A percentile compares a stretch with the other conserved stretches of the same genome.
These are phyloP conservation scores for Macropodus opercularis DNA, from an alignment of 2,797 vertebrate species.

Conservation along the genomic window DNA sequence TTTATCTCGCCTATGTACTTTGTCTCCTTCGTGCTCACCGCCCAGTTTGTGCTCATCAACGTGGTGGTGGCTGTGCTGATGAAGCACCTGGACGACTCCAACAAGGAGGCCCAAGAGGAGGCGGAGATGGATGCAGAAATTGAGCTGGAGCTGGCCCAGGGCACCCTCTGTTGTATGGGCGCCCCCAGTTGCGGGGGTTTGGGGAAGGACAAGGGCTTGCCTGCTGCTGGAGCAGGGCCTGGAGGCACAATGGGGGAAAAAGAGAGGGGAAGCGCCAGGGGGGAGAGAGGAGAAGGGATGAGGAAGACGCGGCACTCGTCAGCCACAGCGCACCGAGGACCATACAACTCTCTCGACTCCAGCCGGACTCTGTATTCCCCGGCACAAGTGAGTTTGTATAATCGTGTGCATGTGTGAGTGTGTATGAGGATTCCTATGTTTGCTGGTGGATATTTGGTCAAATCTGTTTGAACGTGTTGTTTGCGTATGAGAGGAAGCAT, in stretches of 20 bases:
- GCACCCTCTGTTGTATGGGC: constrained; percentile 89
- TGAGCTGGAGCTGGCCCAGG: constrained; percentile 93
- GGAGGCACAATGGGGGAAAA: constrained; percentile 56
- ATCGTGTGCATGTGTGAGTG: background rate
- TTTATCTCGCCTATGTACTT: constrained; percentile 99
- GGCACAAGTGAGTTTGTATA: constrained; percentile 84
- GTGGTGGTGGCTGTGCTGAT: constrained; percentile 99
- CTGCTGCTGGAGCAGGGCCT: constrained; percentile 39
- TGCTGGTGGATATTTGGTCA: constrained; percentile 25
- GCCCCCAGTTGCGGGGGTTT: constrained; percentile 74
- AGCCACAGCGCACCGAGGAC: constrained; percentile 51
- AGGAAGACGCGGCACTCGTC: constrained; percentile 56
- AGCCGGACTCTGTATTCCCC: constrained; percentile 88
- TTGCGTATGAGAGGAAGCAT: background rate
- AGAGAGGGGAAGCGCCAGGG: constrained; percentile 62
- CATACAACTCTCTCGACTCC: constrained; percentile 76
- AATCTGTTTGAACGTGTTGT: constrained; percentile 6
- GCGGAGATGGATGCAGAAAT: constrained; percentile 98
- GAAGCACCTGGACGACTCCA: constrained; percentile 99
- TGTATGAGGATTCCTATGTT: background rate
- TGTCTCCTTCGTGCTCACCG: constrained; percentile 98
- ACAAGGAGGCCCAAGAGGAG: constrained; percentile 98
- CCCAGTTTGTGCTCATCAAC: constrained; percentile 99
- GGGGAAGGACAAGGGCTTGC: constrained; percentile 65
- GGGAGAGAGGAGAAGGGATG: constrained; percentile 57